Percentiles rank a stretch among this genome's conserved stretches.
Conservation (phyloP, 2,888 invertebrate species). For the Auanema freiburgensis region DNA sequence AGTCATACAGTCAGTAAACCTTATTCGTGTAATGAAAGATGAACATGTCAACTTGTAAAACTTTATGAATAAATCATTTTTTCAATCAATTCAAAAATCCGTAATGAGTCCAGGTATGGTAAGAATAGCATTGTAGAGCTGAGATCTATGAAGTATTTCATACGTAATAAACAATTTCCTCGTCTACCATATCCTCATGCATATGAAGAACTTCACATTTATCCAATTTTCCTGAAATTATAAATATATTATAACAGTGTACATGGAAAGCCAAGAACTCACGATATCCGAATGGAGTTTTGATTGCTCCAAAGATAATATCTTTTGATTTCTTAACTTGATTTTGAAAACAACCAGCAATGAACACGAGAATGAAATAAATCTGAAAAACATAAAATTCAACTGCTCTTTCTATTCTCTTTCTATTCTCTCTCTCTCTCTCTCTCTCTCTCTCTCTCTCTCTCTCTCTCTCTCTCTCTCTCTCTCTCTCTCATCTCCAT, state of each 20-base stretch:
- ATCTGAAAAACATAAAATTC: constrained; percentile 3
- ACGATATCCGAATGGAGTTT: constrained; percentile 17
- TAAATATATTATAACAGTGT: background rate
- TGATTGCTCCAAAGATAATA: constrained; percentile 13
- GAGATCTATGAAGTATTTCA: background rate
- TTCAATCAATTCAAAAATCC: too few relatives aligned
- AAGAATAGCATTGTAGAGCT: too few relatives aligned
- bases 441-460: too few relatives aligned
- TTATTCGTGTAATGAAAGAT: too few relatives aligned
- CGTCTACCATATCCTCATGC: constrained; percentile 16
- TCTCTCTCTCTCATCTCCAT: too few relatives aligned
- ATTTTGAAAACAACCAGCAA: constrained; percentile 5
- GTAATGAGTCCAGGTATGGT: too few relatives aligned
- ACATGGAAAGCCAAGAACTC: background rate
- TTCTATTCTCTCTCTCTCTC: background rate
- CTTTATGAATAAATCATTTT: too few relatives aligned
- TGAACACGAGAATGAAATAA: constrained; percentile 18
- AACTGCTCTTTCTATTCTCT: background rate
- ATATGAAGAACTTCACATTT: constrained; percentile 20
- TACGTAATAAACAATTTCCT: constrained; percentile 21
- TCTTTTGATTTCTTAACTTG: background rate
- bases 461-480: too few relatives aligned
- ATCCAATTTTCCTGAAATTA: constrained; percentile 9
- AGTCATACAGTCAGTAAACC: too few relatives aligned
- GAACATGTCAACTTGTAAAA: too few relatives aligned